phyloP scores from a whole-genome alignment of 2,797 vertebrate genomes.

The Pangasius larnaudii region DNA sequence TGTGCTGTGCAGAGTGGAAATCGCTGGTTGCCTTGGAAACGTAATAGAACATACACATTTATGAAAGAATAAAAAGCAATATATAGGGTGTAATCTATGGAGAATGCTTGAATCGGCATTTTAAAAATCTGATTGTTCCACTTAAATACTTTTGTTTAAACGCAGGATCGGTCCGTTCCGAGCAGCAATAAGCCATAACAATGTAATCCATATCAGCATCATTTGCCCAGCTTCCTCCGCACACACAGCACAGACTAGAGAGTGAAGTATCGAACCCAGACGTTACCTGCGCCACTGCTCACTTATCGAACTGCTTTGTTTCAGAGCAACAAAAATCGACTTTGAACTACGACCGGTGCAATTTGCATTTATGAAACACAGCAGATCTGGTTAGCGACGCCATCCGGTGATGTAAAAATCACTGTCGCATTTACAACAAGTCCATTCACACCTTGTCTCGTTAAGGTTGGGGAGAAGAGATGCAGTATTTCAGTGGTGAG shows the following conservation, averaged over 20 bases:
- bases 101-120: constrained; percentile 59
- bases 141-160: constrained; percentile 70
- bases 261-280: constrained; percentile 46
- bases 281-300: constrained; percentile 47
- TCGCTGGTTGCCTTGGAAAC: constrained; percentile 73
- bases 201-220: constrained; percentile 66
- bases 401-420: constrained; percentile 27
- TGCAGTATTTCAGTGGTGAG: neutral
- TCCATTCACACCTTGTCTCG: constrained; percentile 23
- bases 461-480: neutral
- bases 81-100: constrained; percentile 51
- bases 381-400: constrained; percentile 34
- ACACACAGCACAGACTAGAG: constrained; percentile 33
- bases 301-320: constrained; percentile 44
- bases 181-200: constrained; percentile 62
- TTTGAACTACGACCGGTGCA: neutral
- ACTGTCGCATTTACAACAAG: constrained; percentile 26
- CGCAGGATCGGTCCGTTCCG: constrained; percentile 56
- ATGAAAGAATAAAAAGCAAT: constrained; percentile 62
- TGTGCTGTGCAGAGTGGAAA: constrained; percentile 63
- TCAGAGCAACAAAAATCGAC: constrained; percentile 27
- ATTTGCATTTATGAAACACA: constrained; percentile 35
- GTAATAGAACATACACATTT: constrained; percentile 72
- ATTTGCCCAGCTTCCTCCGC: constrained; percentile 56
- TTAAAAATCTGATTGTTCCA: constrained; percentile 55